Evolutionary conservation across 2,797 vertebrate species (phyloP).

Genomic region (Notoglanidium macrostoma): DNA sequence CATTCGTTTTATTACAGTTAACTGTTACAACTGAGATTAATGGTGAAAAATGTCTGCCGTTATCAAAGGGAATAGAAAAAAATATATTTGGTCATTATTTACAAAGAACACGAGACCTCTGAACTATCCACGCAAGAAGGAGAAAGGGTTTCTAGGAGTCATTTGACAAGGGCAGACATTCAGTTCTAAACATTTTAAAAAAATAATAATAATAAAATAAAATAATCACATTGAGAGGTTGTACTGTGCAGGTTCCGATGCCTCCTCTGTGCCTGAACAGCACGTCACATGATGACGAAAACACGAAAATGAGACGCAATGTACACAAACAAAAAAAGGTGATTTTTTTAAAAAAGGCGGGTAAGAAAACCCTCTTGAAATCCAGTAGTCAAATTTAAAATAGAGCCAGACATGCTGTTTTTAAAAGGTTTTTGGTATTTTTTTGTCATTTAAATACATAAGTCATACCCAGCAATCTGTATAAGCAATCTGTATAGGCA

Average conservation of each 20-base stretch:
- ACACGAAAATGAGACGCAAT: conserved; percentile 67
- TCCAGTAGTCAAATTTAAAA: conserved; percentile 83
- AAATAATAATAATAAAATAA: conserved; percentile 63
- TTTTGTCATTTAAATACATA: conserved; percentile 73
- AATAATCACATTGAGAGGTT: conserved; percentile 70
- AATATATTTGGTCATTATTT: conserved; percentile 93
- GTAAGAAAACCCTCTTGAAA: conserved; percentile 72
- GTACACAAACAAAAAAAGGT: conserved; percentile 68
- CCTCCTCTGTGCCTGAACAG: conserved; percentile 74
- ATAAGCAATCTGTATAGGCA: conserved; percentile 63
- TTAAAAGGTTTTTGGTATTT: conserved; percentile 69
- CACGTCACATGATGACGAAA: conserved; percentile 75
- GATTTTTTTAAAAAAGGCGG: conserved; percentile 57
- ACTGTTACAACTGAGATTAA: conserved; percentile 79
- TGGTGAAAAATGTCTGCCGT: conserved; percentile 83
- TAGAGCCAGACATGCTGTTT: conserved; percentile 79
- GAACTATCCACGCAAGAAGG: conserved; percentile 81
- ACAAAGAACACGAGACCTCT: conserved; percentile 86
- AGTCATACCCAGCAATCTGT: conserved; percentile 70
- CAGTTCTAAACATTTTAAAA: conserved; percentile 71
- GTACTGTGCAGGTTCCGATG: conserved; percentile 72
- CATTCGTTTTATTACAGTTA: conserved; percentile 83
- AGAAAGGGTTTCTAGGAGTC: conserved; percentile 63
- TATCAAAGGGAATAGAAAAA: conserved; percentile 85
- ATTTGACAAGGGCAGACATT: conserved; percentile 84